Evolutionary conservation across 1,140 invertebrate species (phyloP), one percentile per base, ranked within the genome.

Genomic region (Drosophila sucinea): DNA sequence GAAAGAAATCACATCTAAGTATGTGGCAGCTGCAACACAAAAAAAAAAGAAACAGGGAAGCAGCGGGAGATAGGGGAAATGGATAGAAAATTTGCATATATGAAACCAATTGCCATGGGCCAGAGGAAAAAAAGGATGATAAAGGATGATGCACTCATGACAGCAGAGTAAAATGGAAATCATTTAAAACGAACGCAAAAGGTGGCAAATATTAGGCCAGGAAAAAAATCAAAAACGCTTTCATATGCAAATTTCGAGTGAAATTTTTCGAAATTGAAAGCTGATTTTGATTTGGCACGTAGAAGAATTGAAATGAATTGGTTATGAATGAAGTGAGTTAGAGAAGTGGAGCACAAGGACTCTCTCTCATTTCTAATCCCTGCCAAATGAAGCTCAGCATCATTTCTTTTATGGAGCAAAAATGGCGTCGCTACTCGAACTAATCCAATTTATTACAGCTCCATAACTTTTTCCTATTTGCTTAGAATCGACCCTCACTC

Each of bases 361-460:
- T 32, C 11, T 44, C 27, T 23, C 30, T 4, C 27, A n/a, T 60
- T 33, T 60, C 77, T 89, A 89, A 89, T 83, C 84, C 77, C 73
- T 70, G 80, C 70, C 58, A 83, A 89, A 89, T 77, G 81, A 87
- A 86, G 70, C 81, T 67, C 79, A 60, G 82, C 77, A 73, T 81
- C 82, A 1, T 47, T 55, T 8, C 67, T 55, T 40, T 68, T 54
- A 63, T 41, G 54, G 75, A 63, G 55, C 70, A 80, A 89, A 91
- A 91, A 91, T 91, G 89, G 89, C 89, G 87, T 69, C 83, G 64
- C 70, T 77, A 85, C 89, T 91, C 79, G 89, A 91, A 91, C 89
- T 91, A 91, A 91, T 91, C 89, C 89, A 91, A 91, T 91, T 91
- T 91, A 91, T 91, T 91, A 89, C 89, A 89, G 89, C 89, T 91